These are phyloP conservation scores for Drosophila lacicola DNA, from an alignment of 2,888 invertebrate genomes.

Conservation along the genomic window DNA sequence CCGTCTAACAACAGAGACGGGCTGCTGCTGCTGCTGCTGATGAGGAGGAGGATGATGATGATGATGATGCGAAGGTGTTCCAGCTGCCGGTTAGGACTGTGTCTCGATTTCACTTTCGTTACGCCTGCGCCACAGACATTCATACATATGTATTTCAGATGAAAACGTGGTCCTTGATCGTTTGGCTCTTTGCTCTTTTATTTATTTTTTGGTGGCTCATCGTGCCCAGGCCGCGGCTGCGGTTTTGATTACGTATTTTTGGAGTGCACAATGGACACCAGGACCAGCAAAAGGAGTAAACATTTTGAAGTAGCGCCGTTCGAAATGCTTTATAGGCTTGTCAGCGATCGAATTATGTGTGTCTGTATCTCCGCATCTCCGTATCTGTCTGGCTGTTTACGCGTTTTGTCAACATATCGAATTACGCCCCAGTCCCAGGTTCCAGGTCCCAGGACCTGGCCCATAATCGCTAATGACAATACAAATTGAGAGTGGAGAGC, in stretches of 20 bases:
- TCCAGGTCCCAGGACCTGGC: conserved; percentile 25
- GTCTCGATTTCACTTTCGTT: conserved; percentile 82
- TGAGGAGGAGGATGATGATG: conserved; percentile 21
- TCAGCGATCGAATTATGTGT: conserved; percentile 60
- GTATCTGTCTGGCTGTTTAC: conserved; percentile 45
- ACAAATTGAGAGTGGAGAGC: conserved; percentile 68
- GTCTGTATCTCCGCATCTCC: conserved; percentile 11
- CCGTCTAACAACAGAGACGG: conserved; percentile 61
- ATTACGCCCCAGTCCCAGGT: conserved; percentile 62
- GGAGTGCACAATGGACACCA: conserved; percentile 48
- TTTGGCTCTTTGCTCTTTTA: conserved; percentile 21
- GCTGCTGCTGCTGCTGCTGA: conserved; percentile 12
- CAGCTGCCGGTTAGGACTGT: conserved; percentile 64
- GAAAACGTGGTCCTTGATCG: conserved; percentile 63
- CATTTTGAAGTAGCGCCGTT: conserved; percentile 80
- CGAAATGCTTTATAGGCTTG: conserved; percentile 74
- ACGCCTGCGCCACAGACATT: conserved; percentile 62
- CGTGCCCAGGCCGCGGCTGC: conserved; percentile 37
- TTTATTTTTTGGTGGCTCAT: conserved; percentile 44
- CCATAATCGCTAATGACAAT: conserved; percentile 79
- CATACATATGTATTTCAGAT: conserved; percentile 54
- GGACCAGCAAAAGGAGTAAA: conserved; percentile 72
- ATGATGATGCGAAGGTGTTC: conserved; percentile 75
- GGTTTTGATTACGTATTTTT: conserved; percentile 80
- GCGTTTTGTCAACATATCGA: conserved; percentile 77